Base-by-base conservation (phyloP, 2,888 invertebrate genomes). In the Drosophila cyrtoloma region DNA sequence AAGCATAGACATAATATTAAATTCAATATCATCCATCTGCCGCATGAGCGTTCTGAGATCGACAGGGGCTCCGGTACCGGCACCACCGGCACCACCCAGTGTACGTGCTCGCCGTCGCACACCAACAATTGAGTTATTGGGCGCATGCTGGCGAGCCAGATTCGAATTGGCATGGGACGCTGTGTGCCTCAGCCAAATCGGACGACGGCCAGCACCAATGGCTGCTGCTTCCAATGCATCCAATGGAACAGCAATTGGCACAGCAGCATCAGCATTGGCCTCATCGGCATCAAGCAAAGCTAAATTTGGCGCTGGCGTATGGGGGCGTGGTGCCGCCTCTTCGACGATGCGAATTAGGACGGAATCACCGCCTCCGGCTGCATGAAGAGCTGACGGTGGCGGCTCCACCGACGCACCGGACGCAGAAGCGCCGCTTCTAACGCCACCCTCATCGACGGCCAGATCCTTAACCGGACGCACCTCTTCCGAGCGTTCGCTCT, bases 401-500 rank as follows among this genome's bases (percentile, higher is more conserved):
- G 59, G 56, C 35, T 79, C 80, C 59, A 69, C 76, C 57, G 71
- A 66, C 50, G 66, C 63, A 47, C 16, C 47, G 28, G 73, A 51
- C 56, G 53, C 55, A 28, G 60, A 62, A 57, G 57, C 55, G 70
- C 62, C 57, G 58, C 61, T 62, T 62, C 73, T 64, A 44, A 62
- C 67, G 65, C 44, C 63, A 30, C 63, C 56, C 69, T 77, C 81
- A 56, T 84, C 88, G 77, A 60, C 71, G 63, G 84, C 75, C 47
- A 82, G 71, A 47, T 86, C 86, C 80, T 84, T 86, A 75, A 80
- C 84, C 72, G 87, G 73, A 93, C 91, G 85, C 88, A 96, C 97
- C 94, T 96, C 96, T 93, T 98, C 98, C 86, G 98, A 98, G 81
- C 98, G 98, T 90, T 97, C 97, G 91, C 97, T 97, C 86, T 97